Evolutionary conservation across 2,888 invertebrate genomes (phyloP).

Genomic region (Blastobasis adustella): DNA sequence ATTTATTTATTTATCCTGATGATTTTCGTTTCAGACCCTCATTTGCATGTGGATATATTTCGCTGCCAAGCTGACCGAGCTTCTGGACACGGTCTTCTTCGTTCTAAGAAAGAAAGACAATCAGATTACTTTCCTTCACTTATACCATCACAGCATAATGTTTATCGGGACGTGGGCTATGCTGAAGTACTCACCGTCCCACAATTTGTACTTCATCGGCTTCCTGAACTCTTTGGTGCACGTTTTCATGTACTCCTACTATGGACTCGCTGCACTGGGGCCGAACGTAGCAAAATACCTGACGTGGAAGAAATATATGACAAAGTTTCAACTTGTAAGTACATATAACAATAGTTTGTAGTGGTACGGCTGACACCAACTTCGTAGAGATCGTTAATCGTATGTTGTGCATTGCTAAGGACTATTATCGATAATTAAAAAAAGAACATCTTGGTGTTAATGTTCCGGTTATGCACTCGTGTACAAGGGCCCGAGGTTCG

Average conservation of each 20-base stretch:
- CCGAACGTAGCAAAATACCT: constrained; percentile 83
- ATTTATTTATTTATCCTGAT: background rate
- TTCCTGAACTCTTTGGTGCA: constrained; percentile 85
- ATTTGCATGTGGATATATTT: constrained; percentile 79
- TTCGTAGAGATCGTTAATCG: background rate
- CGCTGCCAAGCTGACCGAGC: constrained; percentile 83
- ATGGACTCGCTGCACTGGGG: constrained; percentile 84
- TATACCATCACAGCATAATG: constrained; percentile 89
- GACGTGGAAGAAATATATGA: constrained; percentile 91
- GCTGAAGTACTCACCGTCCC: constrained; percentile 83
- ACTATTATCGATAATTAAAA: no score
- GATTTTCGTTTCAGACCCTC: constrained; percentile 61
- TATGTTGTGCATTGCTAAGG: no score
- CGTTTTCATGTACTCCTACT: constrained; percentile 88
- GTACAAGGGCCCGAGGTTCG: no score
- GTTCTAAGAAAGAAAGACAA: constrained; percentile 84
- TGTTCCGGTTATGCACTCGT: no score
- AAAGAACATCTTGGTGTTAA: no score
- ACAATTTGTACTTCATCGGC: constrained; percentile 81
- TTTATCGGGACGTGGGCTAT: constrained; percentile 84
- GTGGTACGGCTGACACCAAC: no score
- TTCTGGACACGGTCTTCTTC: constrained; percentile 90
- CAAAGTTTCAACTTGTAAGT: constrained; percentile 84
- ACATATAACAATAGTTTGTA: no score
- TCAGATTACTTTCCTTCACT: constrained; percentile 91